Conservation (phyloP, 2,888 invertebrate genomes). For the Octonoba sinensis region DNA sequence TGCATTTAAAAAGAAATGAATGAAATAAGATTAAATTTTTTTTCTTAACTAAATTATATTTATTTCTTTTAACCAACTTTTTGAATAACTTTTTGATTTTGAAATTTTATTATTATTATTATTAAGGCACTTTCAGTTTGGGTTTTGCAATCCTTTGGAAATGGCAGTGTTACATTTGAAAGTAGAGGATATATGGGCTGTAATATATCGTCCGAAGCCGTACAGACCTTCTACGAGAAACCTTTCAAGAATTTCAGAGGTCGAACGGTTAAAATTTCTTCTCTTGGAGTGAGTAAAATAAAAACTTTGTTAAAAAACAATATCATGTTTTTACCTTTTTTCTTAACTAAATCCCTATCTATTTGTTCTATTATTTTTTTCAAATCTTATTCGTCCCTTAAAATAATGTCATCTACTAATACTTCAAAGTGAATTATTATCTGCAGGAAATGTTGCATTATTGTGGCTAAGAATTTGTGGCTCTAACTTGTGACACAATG, state of each 20-base stretch:
- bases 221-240: constrained; percentile 7
- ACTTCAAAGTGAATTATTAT: no score
- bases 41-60: no score
- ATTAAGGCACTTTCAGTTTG: constrained; percentile 21
- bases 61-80: no score
- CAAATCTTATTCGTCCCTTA: no score
- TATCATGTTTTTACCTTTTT: background rate
- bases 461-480: no score
- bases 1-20: no score
- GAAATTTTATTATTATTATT: background rate
- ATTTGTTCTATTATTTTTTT: no score
- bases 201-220: background rate
- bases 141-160: constrained; percentile 34
- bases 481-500: no score
- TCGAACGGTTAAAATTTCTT: constrained; percentile 28
- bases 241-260: constrained; percentile 34
- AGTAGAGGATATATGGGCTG: constrained; percentile 3
- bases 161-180: constrained; percentile 12
- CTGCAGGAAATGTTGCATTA: no score
- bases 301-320: background rate
- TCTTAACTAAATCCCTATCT: background rate
- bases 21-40: no score
- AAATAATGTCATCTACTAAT: no score
- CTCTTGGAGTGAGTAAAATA: constrained; percentile 32
- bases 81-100: no score